These are phyloP conservation scores for Barbus barbus DNA, from an alignment of 2,113 vertebrate genomes.

Conservation along the genomic window DNA sequence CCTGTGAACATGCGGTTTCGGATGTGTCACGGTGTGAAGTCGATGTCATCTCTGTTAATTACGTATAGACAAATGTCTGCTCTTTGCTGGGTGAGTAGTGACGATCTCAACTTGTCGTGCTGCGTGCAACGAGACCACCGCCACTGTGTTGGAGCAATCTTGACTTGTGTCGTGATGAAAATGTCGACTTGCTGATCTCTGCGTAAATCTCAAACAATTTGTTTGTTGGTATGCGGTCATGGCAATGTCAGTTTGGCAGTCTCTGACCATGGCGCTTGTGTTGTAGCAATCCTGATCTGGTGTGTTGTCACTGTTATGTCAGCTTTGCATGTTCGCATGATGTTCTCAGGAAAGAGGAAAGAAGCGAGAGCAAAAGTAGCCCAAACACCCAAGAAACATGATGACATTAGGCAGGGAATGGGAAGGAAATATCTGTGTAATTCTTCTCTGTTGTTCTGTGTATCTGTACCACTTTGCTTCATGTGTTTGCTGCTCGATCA, in stretches of 20 bases:
- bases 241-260: constrained; percentile 23
- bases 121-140: constrained; percentile 38
- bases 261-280: constrained; percentile 39
- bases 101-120: constrained; percentile 29
- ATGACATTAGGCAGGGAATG: constrained; percentile 54
- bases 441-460: constrained; percentile 34
- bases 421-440: constrained; percentile 56
- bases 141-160: constrained; percentile 31
- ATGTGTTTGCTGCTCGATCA: constrained; percentile 69
- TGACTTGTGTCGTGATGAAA: constrained; percentile 39
- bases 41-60: constrained; percentile 34
- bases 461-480: constrained; percentile 57
- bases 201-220: constrained; percentile 20
- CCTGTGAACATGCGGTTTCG: constrained; percentile 42
- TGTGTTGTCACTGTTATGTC: constrained; percentile 66
- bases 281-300: constrained; percentile 33
- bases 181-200: constrained; percentile 61
- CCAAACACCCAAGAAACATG: constrained; percentile 58
- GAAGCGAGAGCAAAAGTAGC: constrained; percentile 51
- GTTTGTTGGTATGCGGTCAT: constrained; percentile 38
- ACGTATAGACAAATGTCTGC: constrained; percentile 23
- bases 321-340: constrained; percentile 64
- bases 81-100: constrained; percentile 37
- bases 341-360: constrained; percentile 66
- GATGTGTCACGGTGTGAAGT: constrained; percentile 36